Evolutionary conservation across 1,140 invertebrate species (phyloP), one percentile per base, ranked within the genome.

Genomic region (Acromyrmex charruanus): DNA sequence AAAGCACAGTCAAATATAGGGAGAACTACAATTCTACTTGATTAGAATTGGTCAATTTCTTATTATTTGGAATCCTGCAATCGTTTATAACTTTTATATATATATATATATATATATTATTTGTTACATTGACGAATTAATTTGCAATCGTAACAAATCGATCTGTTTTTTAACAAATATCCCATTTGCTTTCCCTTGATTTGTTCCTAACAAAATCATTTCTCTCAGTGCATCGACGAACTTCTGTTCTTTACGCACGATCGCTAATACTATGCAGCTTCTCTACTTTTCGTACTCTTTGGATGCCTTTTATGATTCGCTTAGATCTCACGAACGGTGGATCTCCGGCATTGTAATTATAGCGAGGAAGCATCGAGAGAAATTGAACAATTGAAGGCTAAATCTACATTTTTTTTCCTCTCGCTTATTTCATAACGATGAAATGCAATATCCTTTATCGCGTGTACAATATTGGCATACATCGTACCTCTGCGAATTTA

Each of bases 361-460:
- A 9, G 18, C 39, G 55, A 28, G 58, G 44, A 63, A 74, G 4
- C 7, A 39, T 18, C 35, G 39, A 59, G 49, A 59, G 80, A 61
- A 74, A 82, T 80, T 44, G 53, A 28, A 28, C 39, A 74, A 49
- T 74, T 25, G 35, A 16, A 18, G 18, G 12, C 49, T 55, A 61
- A 75, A 51, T 75, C 55, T 31, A 63, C n/a, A 21, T 81, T 69
- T 49, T 61, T 51, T 58, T 21, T 12, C 14, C 12, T 66, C 61
- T 59, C 39, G 21, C 16, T 74, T 82, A 44, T 72, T 74, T 72
- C 31, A 53, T 18, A 58, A 12, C 25, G 14, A 4, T 31, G 14
- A 21, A 61, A 82, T 49, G 51, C 53, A 25, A 39, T 81, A 31
- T 74, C 39, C 14, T 31, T 31, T 28, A 55, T 18, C 66, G 35